Evolutionary conservation across 2,888 invertebrate genomes (phyloP), one percentile per base, ranked within the genome.

Genomic region (Drosophila nigricruria): DNA sequence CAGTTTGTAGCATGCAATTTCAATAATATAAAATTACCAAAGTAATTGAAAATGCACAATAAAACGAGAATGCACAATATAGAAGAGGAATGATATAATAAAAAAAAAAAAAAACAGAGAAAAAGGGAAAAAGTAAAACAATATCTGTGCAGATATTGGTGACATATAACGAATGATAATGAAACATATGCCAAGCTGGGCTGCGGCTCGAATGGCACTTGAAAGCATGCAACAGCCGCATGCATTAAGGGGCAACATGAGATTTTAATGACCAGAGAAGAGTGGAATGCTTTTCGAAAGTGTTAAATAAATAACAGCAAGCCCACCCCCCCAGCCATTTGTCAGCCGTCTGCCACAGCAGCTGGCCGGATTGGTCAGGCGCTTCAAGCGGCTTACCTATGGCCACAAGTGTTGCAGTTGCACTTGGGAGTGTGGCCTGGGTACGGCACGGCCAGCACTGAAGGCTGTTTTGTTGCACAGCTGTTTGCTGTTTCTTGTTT

Each of bases 11-110:
- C 70, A 59, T 88, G 76, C 83, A 73, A 88, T 88, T 90, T 84
- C 88, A 90, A 88, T 88, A 88, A 90, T 88, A 90, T 87, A 77
- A 88, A 90, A 90, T 88, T 90, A 87, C 90, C 87, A 87, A 90
- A 88, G 87, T 84, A 90, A 88, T 87, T 88, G 87, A 76, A 90
- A 88, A 87, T 81, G 64, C 74, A 73, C 64, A 77, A 78, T 30
- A 62, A 65, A 77, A 63, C 27, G 58, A 10, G 16, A 47, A 14
- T 43, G 23, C 43, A 14, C 43, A 43, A 16, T 43, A 43, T 43
- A 43, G 23, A 23, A 23, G 43, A 12, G 36, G 5, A 42, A 14
- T 20, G 34, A 25, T 27, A 32, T 34, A 25, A 60, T 36, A 45
- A 59, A 64, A 63, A 34, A 3, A 14, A 60, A 45, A 49, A 59